Evolutionary conservation across 1,140 invertebrate species (phyloP).

Genomic region (Hermatobates lingyangjiaoensis): DNA sequence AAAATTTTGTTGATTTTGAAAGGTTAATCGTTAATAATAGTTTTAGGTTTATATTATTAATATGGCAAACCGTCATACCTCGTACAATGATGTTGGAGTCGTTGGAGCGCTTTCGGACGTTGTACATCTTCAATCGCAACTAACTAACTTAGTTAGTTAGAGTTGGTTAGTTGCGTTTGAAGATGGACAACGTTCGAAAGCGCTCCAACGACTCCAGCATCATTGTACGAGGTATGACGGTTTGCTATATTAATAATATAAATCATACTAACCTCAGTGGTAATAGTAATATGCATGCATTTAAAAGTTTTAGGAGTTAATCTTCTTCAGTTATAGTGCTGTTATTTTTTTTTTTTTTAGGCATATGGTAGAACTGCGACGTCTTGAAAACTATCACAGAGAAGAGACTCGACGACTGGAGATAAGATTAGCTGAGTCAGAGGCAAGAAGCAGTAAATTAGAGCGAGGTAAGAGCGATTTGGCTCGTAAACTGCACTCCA

Average conservation of each 20-base stretch:
- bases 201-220: too few relatives aligned
- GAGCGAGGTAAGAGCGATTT: constrained; percentile 34
- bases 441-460: constrained; percentile 8
- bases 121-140: too few relatives aligned
- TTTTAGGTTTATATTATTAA: neutral
- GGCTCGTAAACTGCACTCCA: constrained; percentile 47
- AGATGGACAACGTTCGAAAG: neutral
- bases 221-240: neutral
- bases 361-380: constrained; percentile 46
- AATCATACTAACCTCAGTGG: neutral
- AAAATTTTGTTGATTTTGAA: neutral
- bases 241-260: neutral
- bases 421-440: constrained; percentile 37
- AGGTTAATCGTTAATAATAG: neutral
- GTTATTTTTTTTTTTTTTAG: constrained; percentile 25
- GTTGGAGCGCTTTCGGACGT: too few relatives aligned
- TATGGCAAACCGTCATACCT: too few relatives aligned
- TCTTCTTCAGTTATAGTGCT: neutral
- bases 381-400: constrained; percentile 55
- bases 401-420: constrained; percentile 49
- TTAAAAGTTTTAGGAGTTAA: neutral
- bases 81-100: too few relatives aligned
- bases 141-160: too few relatives aligned
- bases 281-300: neutral
- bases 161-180: neutral